Evolutionary conservation across 2,888 invertebrate species (phyloP), one percentile per base, ranked within the genome.

Genomic region (Asteroscopus sphinx): DNA sequence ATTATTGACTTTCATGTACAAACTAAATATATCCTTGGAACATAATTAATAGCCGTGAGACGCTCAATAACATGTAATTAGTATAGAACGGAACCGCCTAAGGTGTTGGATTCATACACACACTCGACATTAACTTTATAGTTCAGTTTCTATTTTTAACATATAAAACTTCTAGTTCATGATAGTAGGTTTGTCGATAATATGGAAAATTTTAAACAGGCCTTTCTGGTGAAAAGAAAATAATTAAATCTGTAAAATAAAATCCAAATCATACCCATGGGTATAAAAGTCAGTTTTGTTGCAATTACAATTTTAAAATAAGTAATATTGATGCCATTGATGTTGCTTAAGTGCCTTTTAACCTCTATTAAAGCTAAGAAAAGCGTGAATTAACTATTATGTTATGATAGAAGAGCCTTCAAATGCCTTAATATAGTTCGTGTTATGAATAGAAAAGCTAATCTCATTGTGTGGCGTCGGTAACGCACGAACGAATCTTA

Each of bases 31-130:
- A 69, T 45, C 40, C 55, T 69, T 55, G 37, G 5, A 5, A 3
- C 42, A 11, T 63, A 68, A 65, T 68, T 26, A 68, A 68, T 63
- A 68, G 69, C 44, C 28, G 35, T 55, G 44, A 41, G 44, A 30
- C 44, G 32, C 44, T 32, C 40, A 68, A 68, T 55, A 47, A 65
- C 47, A 48, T 68, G 44, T 63, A 69, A 69, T 68, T 65, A 69
- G 21, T 37, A 30, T 36, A 13, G 13, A 42, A 30, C 30, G n/a
- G 42, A 15, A 8, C 16, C 16, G 16, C 26, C 47, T 16, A 9
- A 48, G 44, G 55, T 65, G 64, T 65, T 63, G 44, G 44, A 47
- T 40, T 48, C 9, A 30, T 60, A 41, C 6, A 68, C 53, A 68
- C 36, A 46, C 32, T 52, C 45, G 53, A 62, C 36, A 62, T 21